Percentiles rank a stretch among this genome's conserved stretches.
These are phyloP conservation scores for Tyrannus savana DNA, from an alignment of 2,113 vertebrate genomes.

Conservation along the genomic window DNA sequence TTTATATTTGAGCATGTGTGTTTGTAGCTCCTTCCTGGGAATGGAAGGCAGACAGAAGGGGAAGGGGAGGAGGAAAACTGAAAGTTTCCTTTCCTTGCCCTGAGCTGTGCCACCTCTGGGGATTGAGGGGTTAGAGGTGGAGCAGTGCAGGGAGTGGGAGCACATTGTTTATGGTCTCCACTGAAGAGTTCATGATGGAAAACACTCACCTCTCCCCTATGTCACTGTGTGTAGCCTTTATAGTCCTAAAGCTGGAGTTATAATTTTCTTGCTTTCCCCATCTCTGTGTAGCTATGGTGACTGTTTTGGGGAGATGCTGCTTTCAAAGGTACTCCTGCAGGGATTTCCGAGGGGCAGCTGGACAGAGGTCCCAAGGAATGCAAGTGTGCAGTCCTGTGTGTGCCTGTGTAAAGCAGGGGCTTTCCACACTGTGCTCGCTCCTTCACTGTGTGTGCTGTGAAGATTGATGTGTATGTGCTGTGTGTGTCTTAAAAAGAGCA, in stretches of 20 bases:
- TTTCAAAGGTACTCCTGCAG: fast-evolving
- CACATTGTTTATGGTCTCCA: background rate
- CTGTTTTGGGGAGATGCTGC: background rate
- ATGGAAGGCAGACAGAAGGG: background rate
- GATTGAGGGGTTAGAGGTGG: background rate
- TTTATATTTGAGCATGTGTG: background rate
- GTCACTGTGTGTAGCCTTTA: background rate
- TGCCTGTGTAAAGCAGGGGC: background rate
- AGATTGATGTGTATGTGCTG: background rate
- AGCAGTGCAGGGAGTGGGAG: background rate
- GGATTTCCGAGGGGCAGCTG: fast-evolving
- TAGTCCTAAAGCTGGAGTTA: background rate
- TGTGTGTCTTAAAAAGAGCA: background rate
- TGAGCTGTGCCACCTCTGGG: background rate
- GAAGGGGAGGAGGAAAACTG: background rate
- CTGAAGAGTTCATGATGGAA: background rate
- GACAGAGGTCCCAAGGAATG: background rate
- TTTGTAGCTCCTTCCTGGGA: background rate
- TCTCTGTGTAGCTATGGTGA: fast-evolving
- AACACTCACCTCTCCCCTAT: background rate
- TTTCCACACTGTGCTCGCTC: background rate
- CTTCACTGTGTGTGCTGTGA: background rate
- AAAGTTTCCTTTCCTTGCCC: background rate
- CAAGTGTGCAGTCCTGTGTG: fast-evolving
- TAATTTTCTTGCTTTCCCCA: background rate